Percentiles rank a stretch among this genome's conserved stretches.
Evolutionary conservation across 1,140 invertebrate genomes (phyloP).

Genomic region (Coptotermes formosanus): DNA sequence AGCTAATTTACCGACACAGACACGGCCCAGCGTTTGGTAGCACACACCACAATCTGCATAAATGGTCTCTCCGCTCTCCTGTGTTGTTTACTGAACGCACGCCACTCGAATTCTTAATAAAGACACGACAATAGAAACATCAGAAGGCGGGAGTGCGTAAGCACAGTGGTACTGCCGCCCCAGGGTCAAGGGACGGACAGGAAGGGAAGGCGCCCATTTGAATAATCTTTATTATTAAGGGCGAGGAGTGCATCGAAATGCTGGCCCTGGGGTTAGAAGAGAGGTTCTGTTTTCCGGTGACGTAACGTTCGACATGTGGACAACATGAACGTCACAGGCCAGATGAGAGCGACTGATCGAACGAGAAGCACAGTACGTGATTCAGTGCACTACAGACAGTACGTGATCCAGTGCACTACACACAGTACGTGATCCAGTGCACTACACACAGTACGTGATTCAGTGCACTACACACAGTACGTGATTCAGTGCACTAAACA

Average conservation of each 20-base stretch:
- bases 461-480: no score
- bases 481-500: no score
- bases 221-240: conserved; percentile 20
- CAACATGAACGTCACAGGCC: no score
- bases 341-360: no score
- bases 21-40: background rate
- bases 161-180: background rate
- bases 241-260: background rate
- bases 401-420: no score
- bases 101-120: background rate
- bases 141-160: conserved; percentile 7
- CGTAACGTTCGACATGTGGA: background rate
- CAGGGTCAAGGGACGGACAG: background rate
- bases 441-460: no score
- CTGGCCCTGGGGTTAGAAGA: background rate
- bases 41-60: background rate
- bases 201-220: background rate
- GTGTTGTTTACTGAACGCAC: background rate
- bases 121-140: background rate
- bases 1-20: background rate
- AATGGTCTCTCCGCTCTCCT: background rate
- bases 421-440: no score
- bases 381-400: no score
- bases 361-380: no score
- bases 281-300: background rate